phyloP scores from a whole-genome alignment of 2,888 invertebrate species.

The Ennomos quercinarius region DNA sequence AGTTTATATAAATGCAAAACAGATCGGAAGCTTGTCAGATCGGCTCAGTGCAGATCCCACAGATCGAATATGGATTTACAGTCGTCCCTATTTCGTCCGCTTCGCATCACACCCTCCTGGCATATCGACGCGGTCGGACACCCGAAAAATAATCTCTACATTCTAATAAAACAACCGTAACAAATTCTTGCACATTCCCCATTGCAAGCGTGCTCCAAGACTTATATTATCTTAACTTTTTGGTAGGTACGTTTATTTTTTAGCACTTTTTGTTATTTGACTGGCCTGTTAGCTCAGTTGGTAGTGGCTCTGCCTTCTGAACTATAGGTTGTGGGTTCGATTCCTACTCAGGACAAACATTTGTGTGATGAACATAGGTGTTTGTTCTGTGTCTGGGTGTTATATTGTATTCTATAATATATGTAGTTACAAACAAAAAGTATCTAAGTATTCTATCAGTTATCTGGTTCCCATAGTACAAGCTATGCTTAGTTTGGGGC shows the following conservation, averaged over 20 bases:
- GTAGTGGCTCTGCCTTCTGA: too few species aligned
- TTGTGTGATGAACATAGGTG: too few species aligned
- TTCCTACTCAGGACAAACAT: too few species aligned
- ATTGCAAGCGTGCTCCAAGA: slow-evolving; percentile 13
- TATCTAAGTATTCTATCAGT: too few species aligned
- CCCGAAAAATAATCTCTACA: slow-evolving; percentile 76
- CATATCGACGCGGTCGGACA: slow-evolving; percentile 76
- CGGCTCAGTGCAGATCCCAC: slow-evolving; percentile 79
- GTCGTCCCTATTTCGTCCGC: slow-evolving; percentile 73
- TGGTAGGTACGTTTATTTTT: slow-evolving; percentile 2
- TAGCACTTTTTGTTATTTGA: slow-evolving; percentile 17
- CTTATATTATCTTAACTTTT: slow-evolving; percentile 23
- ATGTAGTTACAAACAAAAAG: too few species aligned
- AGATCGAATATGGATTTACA: slow-evolving; percentile 85
- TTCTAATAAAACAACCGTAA: slow-evolving; percentile 54
- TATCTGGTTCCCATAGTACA: too few species aligned
- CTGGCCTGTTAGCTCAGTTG: too few species aligned
- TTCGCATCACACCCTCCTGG: slow-evolving; percentile 67
- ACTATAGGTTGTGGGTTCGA: too few species aligned
- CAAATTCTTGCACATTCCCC: slow-evolving; percentile 43
- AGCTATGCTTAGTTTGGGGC: too few species aligned
- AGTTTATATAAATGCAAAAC: slow-evolving; percentile 86
- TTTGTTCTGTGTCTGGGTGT: too few species aligned
- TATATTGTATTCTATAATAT: too few species aligned
- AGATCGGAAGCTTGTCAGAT: slow-evolving; percentile 84